Base-by-base conservation (phyloP, 30 jellyfish, hydroid and myxozoan genomes). In the Pelagia noctiluca region DNA sequence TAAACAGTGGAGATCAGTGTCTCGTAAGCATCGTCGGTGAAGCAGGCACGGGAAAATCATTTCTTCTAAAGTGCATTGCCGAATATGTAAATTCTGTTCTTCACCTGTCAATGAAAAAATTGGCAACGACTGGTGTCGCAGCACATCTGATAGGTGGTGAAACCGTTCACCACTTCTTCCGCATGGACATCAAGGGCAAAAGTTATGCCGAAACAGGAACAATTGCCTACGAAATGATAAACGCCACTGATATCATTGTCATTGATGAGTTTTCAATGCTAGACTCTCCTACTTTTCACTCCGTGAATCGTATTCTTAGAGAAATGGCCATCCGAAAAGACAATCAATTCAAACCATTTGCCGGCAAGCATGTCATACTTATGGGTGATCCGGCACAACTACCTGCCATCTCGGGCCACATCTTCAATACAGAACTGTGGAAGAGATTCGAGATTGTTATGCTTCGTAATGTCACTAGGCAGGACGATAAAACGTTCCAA, bases 71-170 rank as follows among this genome's bases (percentile, higher is more conserved):
- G n/a, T n/a, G n/a, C n/a, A n/a, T n/a, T n/a, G n/a, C n/a, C n/a
- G n/a, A n/a, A n/a, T n/a, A n/a, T n/a, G n/a, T n/a, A n/a, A n/a
- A n/a, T n/a, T n/a, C n/a, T n/a, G n/a, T n/a, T n/a, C n/a, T n/a
- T n/a, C n/a, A n/a, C n/a, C n/a, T n/a, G n/a, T n/a, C n/a, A n/a
- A n/a, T n/a, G 1, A 25, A 35, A 29, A 65, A 65, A 35, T 1
- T 65, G n/a, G 78, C 78, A 12, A 65, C 78, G 2, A 65, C 78
- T 0, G 78, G 78, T 3, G 78, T 29, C 13, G 78, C 78, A 25
- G 52, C 78, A 19, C 52, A 65, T 23, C 23, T 65, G 53, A 65
- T 65, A 29, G 78, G 49, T 65, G 78, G 52, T 23, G 78, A 31
- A 24, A 25, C 78, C 5, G 54, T 65, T n/a, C 78, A 23, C 35